A percentile compares a stretch with the other conserved stretches of the same genome.
These are phyloP conservation scores for Champsocephalus gunnari DNA, from an alignment of 2,797 vertebrate genomes.

Conservation along the genomic window DNA sequence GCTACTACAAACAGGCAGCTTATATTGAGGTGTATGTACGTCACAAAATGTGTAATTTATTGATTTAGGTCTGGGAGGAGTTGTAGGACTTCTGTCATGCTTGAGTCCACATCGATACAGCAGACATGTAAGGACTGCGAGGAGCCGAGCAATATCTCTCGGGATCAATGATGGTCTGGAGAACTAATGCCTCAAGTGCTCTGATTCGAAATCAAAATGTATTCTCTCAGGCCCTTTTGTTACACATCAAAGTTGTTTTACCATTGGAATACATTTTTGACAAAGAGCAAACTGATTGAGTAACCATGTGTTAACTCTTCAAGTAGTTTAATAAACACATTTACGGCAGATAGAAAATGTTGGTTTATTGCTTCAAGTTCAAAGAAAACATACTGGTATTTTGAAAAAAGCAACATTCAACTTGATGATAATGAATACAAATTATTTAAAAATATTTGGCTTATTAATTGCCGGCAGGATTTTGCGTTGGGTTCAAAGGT, in stretches of 20 bases:
- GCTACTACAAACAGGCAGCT: constrained; percentile 2
- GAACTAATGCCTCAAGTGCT: constrained; percentile 7
- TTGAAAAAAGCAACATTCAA: background rate
- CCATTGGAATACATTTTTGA: background rate
- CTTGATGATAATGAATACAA: constrained; percentile 2
- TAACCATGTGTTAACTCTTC: background rate
- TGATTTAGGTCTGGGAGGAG: constrained; percentile 31
- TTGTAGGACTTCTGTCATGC: constrained; percentile 23
- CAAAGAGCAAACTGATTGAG: background rate
- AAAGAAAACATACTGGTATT: background rate
- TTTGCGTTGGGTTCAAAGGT: constrained; percentile 15
- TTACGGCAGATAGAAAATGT: background rate
- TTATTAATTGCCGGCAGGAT: constrained; percentile 22
- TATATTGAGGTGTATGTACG: background rate
- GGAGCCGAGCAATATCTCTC: constrained; percentile 7
- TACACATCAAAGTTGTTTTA: background rate
- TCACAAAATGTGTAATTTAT: constrained; percentile 16
- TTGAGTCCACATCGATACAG: constrained; percentile 27
- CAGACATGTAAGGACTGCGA: constrained; percentile 19
- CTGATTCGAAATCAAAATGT: constrained; percentile 2
- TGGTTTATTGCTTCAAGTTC: background rate
- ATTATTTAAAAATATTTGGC: constrained; percentile 12
- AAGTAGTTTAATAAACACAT: background rate
- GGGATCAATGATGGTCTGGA: constrained; percentile 29
- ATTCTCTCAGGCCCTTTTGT: background rate